Evolutionary conservation across 2,797 vertebrate species (phyloP), one percentile per base, ranked within the genome.

Genomic region (Channallabes apus): DNA sequence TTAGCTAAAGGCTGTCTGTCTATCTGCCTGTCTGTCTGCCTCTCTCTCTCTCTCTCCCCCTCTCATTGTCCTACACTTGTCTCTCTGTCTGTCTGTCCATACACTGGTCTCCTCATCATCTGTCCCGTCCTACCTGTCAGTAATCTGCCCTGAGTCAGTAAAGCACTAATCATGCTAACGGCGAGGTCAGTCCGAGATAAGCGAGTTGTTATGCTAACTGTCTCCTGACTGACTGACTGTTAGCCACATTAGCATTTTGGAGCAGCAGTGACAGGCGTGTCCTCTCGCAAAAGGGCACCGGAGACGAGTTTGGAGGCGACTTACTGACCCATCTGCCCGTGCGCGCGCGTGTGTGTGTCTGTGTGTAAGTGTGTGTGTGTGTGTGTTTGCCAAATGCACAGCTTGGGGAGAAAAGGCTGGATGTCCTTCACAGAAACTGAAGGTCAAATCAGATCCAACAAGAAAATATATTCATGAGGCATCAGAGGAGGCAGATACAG

Each of bases 361-460:
- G 68, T 38, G 35, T 71, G 68, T 73, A 22, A 6, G n/a, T n/a
- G n/a, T n/a, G 24, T 56, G 46, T 29, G 72, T 29, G 51, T 29
- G 51, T 41, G 22, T 17, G 58, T 22, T 32, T 18, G 77, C 76
- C 58, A 78, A 78, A 78, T 6, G 3, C 32, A 64, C 77, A 79
- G 77, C 59, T 41, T 41, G 59, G 54, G 54, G 58, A 41, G 77
- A n/a, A 46, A 64, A 27, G 7, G 6, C 24, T 62, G 59, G 77
- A 64, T 73, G 61, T 68, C 80, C 71, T 56, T 76, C 35, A 56
- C 76, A 79, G 59, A 64, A 62, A 12, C 77, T 79, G 77, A 79
- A 79, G 58, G 77, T 62, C 76, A 61, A 78, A 78, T 78, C 76
- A 38, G 20, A 62, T 62, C 58, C 76, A 79, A n/a, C 20, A 61